Evolutionary conservation across 2,113 vertebrate species (phyloP), one percentile per base, ranked within the genome.

Genomic region (Electrona antarctica): DNA sequence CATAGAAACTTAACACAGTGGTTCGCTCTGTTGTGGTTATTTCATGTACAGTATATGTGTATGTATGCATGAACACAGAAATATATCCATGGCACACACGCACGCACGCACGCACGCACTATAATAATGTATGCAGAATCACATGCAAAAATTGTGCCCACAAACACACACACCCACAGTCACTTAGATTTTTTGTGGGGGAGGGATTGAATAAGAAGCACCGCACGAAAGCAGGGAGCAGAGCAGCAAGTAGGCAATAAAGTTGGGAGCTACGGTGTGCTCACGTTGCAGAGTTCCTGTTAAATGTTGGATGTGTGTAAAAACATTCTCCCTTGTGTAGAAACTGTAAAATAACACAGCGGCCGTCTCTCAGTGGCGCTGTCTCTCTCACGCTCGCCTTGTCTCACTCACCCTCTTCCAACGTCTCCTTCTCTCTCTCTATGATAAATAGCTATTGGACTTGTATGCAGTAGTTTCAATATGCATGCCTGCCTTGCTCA

Each of bases 401-500:
- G 11, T n/a, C 8, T 12, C 28, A 6, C 7, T 11, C 59, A 41
- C 28, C n/a, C 33, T 12, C 57, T 82, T 68, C 29, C 64, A 65
- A 63, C 57, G 21, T 78, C 73, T 70, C 58, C 29, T 74, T 83
- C 73, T 49, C 78, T 84, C 33, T 64, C 69, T 83, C 61, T 74
- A 78, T 47, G 50, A 13, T 13, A 52, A 52, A 52, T 52, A 52
- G 3, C 50, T 52, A 21, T 52, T 52, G 3, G 33, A 52, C 50
- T 21, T 21, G 21, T 21, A 13, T 41, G 33, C 33, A 41, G 11
- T 4, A 12, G 8, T 86, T 88, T 88, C 80, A 78, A 87, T 66
- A 47, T 70, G 64, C 57, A 86, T 69, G 83, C 75, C 79, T 87
- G 82, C 81, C 79, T 66, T 70, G 84, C 77, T 80, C 52, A 73